Evolutionary conservation across 2,113 vertebrate species (phyloP), one percentile per base, ranked within the genome.

Genomic region (Stercorarius parasiticus): DNA sequence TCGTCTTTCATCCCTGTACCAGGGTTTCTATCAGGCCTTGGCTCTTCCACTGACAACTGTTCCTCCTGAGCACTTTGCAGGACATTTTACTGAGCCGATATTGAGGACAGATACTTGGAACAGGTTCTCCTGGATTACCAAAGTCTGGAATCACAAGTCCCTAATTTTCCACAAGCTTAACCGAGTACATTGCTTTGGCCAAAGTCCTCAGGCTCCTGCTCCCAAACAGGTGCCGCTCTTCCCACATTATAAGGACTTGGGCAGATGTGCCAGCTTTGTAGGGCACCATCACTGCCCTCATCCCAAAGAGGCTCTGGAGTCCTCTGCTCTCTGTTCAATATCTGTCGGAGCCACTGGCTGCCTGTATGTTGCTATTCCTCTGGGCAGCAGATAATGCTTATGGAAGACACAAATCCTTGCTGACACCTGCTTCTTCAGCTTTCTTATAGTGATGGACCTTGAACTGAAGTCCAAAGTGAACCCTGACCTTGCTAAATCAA

Each of bases 221-320:
- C 52, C 47, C 47, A 47, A 10, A 21, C 6, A 66, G 23, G 11
- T 43, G 23, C 4, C 27, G 4, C 20, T 80, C 32, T 66, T 36
- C 50, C 55, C 27, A 25, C 1, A 0, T 43, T 47, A 36, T 0
- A 0, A 66, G 30, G 30, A 55, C 30, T 12, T 15, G 23, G 50
- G 27, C n/a, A 61, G 6, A 32, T 29, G 8, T 34, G 12, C 52
- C 52, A 62, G 27, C 14, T 67, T 47, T n/a, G 14, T 43, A 52
- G 13, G 32, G 27, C 10, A 30, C 13, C 30, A 8, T 59, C 36
- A 9, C 38, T 47, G 34, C 22, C 56, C n/a, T 61, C 29, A 36
- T 40, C 36, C 27, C 47, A 18, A 34, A 32, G 27, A 21, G 36
- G 10, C 34, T 88, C 52, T 42, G 18, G 27, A 40, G 13, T 66